phyloP scores from a whole-genome alignment of 2,113 vertebrate species.

The Eira barbara region DNA sequence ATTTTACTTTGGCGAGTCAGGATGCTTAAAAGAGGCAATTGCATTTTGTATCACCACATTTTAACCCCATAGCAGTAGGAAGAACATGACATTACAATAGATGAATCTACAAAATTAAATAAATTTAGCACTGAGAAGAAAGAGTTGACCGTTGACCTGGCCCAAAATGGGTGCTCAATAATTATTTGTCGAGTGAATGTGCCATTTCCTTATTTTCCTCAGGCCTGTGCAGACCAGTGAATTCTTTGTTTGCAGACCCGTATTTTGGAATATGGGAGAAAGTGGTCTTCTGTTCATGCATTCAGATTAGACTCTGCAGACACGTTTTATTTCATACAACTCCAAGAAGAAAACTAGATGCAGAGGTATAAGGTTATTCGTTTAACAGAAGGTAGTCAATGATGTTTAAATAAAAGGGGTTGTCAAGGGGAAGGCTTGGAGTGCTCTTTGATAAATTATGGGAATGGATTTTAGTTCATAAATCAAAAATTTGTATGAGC shows the following conservation, averaged over 20 bases:
- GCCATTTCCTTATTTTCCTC: not conserved
- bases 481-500: not conserved
- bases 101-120: not conserved
- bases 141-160: not conserved
- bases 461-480: not conserved
- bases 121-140: not conserved
- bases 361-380: not conserved
- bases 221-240: not conserved
- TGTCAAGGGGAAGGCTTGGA: not conserved
- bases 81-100: not conserved
- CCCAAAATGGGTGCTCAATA: not conserved
- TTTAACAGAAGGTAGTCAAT: not conserved
- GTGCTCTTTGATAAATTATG: not conserved
- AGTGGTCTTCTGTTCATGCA: not conserved
- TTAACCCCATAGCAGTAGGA: not conserved
- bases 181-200: not conserved
- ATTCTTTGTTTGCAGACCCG: not conserved
- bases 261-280: not conserved
- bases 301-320: not conserved
- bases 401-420: not conserved
- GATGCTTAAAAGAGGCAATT: not conserved
- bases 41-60: not conserved
- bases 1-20: constrained; percentile 12
- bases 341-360: not conserved
- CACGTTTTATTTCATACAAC: not conserved